Conservation (phyloP, 1,140 invertebrate genomes). For the Leptopilina boulardi region DNA sequence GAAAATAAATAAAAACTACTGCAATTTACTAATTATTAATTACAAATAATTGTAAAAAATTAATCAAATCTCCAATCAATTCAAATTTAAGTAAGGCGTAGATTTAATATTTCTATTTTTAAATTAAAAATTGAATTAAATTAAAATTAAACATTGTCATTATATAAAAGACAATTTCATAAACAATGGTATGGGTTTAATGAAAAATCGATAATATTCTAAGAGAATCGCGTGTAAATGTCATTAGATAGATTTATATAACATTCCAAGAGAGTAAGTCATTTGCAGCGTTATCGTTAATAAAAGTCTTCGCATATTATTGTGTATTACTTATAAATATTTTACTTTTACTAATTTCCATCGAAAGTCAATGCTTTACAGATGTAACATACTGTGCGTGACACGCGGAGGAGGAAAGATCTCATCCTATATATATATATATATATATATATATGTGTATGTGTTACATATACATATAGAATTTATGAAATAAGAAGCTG, state of each 20-base stretch:
- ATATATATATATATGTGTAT: no score
- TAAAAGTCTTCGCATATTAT: slow-evolving; percentile 65
- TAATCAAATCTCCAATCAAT: no score
- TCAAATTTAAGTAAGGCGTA: no score
- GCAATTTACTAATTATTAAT: no score
- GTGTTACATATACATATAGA: background rate
- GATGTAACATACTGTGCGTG: slow-evolving; percentile 48
- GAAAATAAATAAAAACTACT: no score
- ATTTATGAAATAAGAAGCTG: slow-evolving; percentile 52
- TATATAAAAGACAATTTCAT: background rate
- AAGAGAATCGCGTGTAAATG: background rate
- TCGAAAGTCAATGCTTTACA: slow-evolving; percentile 61
- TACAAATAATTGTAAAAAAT: no score
- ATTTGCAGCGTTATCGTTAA: slow-evolving; percentile 67
- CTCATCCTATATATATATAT: slow-evolving; percentile 33
- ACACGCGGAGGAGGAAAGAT: slow-evolving; percentile 55
- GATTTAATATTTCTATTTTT: no score
- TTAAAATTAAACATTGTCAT: no score
- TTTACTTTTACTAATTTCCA: slow-evolving; percentile 69
- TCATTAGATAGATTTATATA: slow-evolving; percentile 9
- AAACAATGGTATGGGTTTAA: background rate
- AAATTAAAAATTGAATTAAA: no score
- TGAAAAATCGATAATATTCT: no score
- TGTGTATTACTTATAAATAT: slow-evolving; percentile 53
- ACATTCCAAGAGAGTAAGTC: slow-evolving; percentile 57